Percentiles rank a stretch among this genome's conserved stretches.
phyloP scores from a whole-genome alignment of 2,888 invertebrate genomes.

The Lobophora halterata region DNA sequence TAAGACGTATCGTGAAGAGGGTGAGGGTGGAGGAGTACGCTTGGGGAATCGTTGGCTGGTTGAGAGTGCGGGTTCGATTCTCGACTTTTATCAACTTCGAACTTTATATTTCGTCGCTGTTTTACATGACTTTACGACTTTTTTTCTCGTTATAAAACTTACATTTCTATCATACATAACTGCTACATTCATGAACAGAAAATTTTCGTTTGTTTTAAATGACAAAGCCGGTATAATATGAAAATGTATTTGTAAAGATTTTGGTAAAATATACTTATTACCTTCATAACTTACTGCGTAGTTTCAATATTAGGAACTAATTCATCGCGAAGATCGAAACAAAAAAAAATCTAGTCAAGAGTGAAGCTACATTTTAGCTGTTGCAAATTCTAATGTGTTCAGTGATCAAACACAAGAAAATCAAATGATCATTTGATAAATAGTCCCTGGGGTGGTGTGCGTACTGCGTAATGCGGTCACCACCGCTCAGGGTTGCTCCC shows the following conservation, averaged over 20 bases:
- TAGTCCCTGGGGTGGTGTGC: constrained; percentile 64
- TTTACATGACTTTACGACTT: too few relatives aligned
- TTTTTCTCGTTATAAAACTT: too few relatives aligned
- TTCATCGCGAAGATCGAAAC: neutral
- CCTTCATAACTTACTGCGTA: too few relatives aligned
- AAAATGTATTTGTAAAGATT: too few relatives aligned
- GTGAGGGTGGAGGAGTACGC: constrained; percentile 52
- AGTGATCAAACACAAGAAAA: constrained; percentile 82
- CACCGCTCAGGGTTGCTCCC: constrained; percentile 32
- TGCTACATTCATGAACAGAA: too few relatives aligned
- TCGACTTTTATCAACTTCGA: constrained; percentile 2
- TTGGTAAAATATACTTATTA: too few relatives aligned
- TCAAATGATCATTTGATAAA: constrained; percentile 82
- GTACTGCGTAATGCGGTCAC: constrained; percentile 72
- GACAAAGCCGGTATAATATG: too few relatives aligned
- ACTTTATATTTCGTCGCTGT: too few relatives aligned
- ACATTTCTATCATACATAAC: too few relatives aligned
- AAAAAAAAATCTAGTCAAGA: constrained; percentile 18
- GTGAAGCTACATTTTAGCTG: constrained; percentile 59
- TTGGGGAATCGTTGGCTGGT: constrained; percentile 20
- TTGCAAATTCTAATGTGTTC: constrained; percentile 79
- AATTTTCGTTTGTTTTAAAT: too few relatives aligned
- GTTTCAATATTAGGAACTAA: too few relatives aligned
- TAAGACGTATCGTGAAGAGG: constrained; percentile 72
- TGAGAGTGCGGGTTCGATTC: constrained; percentile 49